Percentiles rank a stretch among this genome's conserved stretches.
Evolutionary conservation across 2,888 invertebrate genomes (phyloP).

Genomic region (Girardia tigrina): DNA sequence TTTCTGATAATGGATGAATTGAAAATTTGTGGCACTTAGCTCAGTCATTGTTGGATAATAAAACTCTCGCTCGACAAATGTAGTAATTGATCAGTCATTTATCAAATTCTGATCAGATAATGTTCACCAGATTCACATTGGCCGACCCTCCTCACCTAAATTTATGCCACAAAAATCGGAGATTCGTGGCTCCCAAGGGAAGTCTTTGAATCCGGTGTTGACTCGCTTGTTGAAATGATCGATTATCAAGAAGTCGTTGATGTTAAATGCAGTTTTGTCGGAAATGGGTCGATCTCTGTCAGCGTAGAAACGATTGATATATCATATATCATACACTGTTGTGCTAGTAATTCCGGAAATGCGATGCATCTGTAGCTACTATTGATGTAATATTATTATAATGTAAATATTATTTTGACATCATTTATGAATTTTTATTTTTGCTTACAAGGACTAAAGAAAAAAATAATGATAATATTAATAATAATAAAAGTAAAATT

Average conservation of each 20-base stretch:
- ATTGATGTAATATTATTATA: conserved; percentile 23
- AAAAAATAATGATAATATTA: background rate
- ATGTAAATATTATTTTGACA: conserved; percentile 17
- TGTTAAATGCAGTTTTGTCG: conserved; percentile 23
- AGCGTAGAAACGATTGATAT: conserved; percentile 23
- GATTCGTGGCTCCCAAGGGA: conserved; percentile 23
- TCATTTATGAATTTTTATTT: background rate
- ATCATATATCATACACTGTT: conserved; percentile 18
- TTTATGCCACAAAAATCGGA: conserved; percentile 23
- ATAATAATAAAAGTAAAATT: background rate
- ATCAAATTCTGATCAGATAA: conserved; percentile 23
- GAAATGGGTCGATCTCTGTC: conserved; percentile 23
- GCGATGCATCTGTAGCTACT: conserved; percentile 18
- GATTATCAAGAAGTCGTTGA: conserved; percentile 23
- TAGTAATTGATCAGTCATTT: conserved; percentile 23
- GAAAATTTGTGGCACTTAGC: conserved; percentile 20
- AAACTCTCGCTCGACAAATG: conserved; percentile 23
- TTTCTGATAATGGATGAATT: background rate
- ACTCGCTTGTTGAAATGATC: conserved; percentile 23
- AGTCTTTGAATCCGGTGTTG: conserved; percentile 23
- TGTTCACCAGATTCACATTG: conserved; percentile 17
- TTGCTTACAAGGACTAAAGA: background rate
- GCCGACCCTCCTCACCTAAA: conserved; percentile 4
- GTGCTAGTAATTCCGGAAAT: conserved; percentile 12
- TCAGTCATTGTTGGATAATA: conserved; percentile 23